A percentile compares a stretch with the other conserved stretches of the same genome.
Conservation (phyloP, 2,113 vertebrate genomes). For the Octodon degus region DNA sequence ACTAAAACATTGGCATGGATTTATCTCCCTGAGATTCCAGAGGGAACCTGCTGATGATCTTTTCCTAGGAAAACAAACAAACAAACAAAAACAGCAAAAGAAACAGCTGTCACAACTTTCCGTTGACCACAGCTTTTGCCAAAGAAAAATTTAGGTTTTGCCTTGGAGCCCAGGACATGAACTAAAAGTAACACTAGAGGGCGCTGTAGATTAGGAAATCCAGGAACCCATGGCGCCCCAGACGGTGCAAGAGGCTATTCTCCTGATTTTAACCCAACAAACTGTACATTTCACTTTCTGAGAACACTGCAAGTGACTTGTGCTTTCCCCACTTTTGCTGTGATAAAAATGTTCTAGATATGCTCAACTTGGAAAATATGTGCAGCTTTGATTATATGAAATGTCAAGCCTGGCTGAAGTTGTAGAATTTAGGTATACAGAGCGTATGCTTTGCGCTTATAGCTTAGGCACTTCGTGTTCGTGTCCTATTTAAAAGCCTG, state of each 20-base stretch:
- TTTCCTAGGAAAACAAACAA: neutral
- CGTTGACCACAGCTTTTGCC: neutral
- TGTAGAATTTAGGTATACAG: neutral
- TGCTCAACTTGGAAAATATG: neutral
- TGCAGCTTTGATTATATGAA: neutral
- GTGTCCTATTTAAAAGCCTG: neutral
- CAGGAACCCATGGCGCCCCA: accelerated
- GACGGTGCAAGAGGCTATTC: accelerated
- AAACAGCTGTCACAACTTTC: neutral
- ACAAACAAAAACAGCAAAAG: neutral
- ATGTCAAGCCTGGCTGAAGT: neutral
- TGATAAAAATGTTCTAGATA: too few relatives aligned
- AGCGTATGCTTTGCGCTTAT: neutral
- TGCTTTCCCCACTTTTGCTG: neutral
- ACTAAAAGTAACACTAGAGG: neutral
- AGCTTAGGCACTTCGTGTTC: neutral
- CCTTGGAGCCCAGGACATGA: neutral
- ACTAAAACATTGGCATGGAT: neutral
- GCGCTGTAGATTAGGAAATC: constrained; percentile 60
- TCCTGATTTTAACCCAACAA: neutral
- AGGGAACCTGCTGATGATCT: neutral
- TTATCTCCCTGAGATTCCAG: neutral
- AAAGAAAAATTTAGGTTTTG: neutral
- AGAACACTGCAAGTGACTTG: neutral
- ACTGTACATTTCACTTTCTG: neutral